Conservation (phyloP, 2,797 vertebrate species). For the Mormyrops boulengeri region DNA sequence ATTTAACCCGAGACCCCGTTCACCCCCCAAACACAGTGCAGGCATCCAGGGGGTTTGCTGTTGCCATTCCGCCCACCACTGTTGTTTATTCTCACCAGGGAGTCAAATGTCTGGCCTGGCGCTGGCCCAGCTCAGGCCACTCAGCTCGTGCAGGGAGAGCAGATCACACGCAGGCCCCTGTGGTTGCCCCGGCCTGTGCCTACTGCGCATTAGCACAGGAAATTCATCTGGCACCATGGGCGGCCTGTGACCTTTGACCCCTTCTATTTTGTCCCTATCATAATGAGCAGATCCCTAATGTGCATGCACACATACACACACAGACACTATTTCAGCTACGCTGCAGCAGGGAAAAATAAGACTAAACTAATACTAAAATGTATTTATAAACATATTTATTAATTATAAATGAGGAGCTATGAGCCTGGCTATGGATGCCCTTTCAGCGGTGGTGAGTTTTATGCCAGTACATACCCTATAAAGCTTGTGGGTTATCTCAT, state of each 20-base stretch:
- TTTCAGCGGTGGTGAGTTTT: not conserved
- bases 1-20: not conserved
- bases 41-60: not conserved
- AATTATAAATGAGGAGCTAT: not conserved
- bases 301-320: not conserved
- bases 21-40: not conserved
- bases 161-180: not conserved
- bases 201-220: not conserved
- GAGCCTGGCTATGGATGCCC: not conserved
- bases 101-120: not conserved
- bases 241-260: not conserved
- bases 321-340: not conserved
- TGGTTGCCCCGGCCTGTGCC: not conserved
- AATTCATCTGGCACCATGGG: not conserved
- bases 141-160: not conserved
- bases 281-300: not conserved
- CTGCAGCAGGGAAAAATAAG: not conserved
- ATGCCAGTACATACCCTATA: not conserved
- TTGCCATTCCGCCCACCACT: not conserved
- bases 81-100: not conserved
- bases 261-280: not conserved
- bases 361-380: not conserved
- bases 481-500: not conserved
- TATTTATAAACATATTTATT: not conserved
- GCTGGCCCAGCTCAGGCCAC: not conserved